These are phyloP conservation scores for Saturnia pavonia DNA, from an alignment of 2,888 invertebrate genomes.

Conservation along the genomic window DNA sequence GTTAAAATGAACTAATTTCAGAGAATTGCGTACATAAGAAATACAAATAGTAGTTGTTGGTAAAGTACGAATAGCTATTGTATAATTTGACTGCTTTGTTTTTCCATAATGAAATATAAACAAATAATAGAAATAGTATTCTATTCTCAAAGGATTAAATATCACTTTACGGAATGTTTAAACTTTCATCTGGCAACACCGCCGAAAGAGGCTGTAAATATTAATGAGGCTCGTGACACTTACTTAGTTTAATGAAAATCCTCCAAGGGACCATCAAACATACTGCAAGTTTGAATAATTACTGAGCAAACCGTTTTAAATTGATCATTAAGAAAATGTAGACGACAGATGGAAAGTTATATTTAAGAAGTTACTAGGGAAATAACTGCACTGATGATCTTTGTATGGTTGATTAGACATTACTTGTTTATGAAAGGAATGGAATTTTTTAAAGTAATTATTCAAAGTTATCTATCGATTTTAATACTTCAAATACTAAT, in stretches of 20 bases:
- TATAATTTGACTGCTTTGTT: neutral
- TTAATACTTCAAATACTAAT: too few species aligned
- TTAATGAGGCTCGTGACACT: slow-evolving; percentile 42
- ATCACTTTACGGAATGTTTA: neutral
- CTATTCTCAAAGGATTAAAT: slow-evolving; percentile 3
- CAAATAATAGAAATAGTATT: neutral
- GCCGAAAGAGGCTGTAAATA: slow-evolving; percentile 33
- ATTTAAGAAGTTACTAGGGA: neutral
- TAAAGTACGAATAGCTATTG: neutral
- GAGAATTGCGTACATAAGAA: neutral
- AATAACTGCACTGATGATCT: neutral
- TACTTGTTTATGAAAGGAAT: neutral
- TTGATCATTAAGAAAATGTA: slow-evolving; percentile 25
- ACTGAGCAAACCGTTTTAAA: slow-evolving; percentile 35
- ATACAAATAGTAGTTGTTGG: too few species aligned
- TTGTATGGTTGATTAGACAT: neutral
- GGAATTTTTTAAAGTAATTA: neutral
- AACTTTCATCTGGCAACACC: slow-evolving; percentile 24
- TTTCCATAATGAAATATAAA: neutral
- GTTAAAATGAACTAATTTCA: neutral
- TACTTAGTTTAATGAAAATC: slow-evolving; percentile 38
- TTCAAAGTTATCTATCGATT: too few species aligned
- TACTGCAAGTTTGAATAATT: slow-evolving; percentile 33
- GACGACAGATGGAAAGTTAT: neutral
- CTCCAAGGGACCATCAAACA: slow-evolving; percentile 32